phyloP scores from a whole-genome alignment of 2,888 invertebrate genomes.

The Spodoptera littoralis region DNA sequence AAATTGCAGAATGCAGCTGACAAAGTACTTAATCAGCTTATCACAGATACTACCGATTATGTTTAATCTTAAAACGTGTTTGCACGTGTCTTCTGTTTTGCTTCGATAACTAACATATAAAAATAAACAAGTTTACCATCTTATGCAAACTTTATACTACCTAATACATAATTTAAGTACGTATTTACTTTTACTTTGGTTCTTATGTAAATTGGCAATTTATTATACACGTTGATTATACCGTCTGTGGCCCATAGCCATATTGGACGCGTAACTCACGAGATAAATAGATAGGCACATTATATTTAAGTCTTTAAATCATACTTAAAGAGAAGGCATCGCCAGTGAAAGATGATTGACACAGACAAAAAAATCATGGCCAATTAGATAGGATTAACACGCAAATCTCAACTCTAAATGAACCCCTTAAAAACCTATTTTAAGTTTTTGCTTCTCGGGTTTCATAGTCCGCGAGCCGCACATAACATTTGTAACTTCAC shows the following conservation, averaged over 20 bases:
- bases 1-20: too few relatives aligned
- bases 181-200: constrained; percentile 11
- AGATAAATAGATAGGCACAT: constrained; percentile 25
- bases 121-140: too few relatives aligned
- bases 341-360: constrained; percentile 47
- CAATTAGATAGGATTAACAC: constrained; percentile 6
- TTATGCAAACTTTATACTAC: too few relatives aligned
- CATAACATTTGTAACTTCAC: constrained; percentile 53
- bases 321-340: constrained; percentile 20
- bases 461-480: constrained; percentile 27
- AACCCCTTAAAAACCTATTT: constrained; percentile 8
- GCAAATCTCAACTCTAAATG: constrained; percentile 40
- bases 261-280: constrained; percentile 24
- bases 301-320: constrained; percentile 39
- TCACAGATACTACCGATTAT: too few relatives aligned
- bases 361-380: constrained; percentile 20
- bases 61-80: too few relatives aligned
- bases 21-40: too few relatives aligned
- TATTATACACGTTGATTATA: constrained; percentile 1
- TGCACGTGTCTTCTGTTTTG: too few relatives aligned
- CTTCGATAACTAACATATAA: too few relatives aligned
- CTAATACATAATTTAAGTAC: too few relatives aligned
- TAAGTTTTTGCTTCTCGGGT: constrained; percentile 3
- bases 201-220: too few relatives aligned
- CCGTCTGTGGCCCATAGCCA: constrained; percentile 1